A percentile compares a stretch with the other conserved stretches of the same genome.
phyloP scores from a whole-genome alignment of 1,140 invertebrate genomes.

The Acyrthosiphon pisum region DNA sequence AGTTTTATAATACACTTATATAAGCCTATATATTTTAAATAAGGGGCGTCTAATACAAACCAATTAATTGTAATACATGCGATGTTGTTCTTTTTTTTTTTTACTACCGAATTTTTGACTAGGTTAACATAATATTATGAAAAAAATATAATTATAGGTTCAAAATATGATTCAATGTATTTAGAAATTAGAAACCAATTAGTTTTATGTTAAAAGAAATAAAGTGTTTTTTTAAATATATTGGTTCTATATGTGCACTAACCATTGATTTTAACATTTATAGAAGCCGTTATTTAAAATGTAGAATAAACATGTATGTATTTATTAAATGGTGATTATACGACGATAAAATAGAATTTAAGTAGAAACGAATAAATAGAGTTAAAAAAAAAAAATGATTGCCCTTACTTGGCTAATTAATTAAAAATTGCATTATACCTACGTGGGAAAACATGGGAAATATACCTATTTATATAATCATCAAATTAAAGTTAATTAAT shows the following conservation, averaged over 20 bases:
- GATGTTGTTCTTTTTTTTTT: background rate
- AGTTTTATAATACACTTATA: background rate
- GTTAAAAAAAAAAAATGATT: background rate
- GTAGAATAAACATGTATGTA: background rate
- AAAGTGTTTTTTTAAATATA: background rate
- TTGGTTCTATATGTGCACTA: background rate
- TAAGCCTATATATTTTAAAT: background rate
- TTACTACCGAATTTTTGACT: background rate
- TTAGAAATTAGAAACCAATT: conserved; percentile 1
- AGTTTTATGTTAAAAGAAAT: background rate
- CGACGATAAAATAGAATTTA: background rate
- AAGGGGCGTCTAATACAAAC: background rate
- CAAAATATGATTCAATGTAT: background rate
- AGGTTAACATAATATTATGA: background rate
- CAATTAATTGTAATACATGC: background rate
- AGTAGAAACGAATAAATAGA: background rate
- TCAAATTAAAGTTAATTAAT: background rate
- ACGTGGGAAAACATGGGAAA: background rate
- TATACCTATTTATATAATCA: background rate
- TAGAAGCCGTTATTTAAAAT: background rate
- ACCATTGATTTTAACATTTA: background rate
- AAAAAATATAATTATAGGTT: background rate
- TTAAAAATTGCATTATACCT: background rate
- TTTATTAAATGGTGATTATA: background rate
- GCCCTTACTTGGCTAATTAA: background rate